Conservation (phyloP, 2,797 vertebrate genomes). For the Myotis planiceps region DNA sequence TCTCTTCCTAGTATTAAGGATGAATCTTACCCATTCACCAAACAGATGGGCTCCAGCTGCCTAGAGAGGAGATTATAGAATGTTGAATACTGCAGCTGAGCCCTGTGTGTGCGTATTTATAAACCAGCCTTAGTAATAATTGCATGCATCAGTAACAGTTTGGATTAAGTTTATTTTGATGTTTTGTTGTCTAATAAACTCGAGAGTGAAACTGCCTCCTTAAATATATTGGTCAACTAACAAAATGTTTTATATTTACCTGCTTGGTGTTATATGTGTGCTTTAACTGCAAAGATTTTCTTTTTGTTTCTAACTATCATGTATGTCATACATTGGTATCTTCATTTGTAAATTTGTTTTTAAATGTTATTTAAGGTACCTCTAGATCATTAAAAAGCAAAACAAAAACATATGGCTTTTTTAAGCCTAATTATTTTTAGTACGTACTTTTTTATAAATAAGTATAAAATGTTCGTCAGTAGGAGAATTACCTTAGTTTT, state of each 20-base stretch:
- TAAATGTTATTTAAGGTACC: slow-evolving; percentile 50
- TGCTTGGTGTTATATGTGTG: slow-evolving; percentile 45
- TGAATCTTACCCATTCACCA: slow-evolving; percentile 4
- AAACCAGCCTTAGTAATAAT: slow-evolving; percentile 29
- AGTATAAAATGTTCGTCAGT: slow-evolving; percentile 6
- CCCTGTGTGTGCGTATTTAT: slow-evolving; percentile 26
- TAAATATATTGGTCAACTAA: slow-evolving; percentile 59
- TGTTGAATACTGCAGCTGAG: not conserved
- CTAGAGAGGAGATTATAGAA: not conserved
- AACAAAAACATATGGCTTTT: slow-evolving; percentile 16
- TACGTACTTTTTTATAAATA: slow-evolving; percentile 21
- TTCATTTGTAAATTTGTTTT: slow-evolving; percentile 54
- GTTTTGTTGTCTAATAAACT: slow-evolving; percentile 52
- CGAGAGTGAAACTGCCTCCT: not conserved
- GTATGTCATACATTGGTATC: slow-evolving; percentile 29
- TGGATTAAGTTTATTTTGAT: slow-evolving; percentile 47
- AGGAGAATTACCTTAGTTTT: slow-evolving; percentile 32
- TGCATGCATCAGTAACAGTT: slow-evolving; percentile 44
- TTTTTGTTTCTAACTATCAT: slow-evolving; percentile 55
- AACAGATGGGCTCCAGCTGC: not conserved
- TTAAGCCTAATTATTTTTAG: slow-evolving; percentile 35
- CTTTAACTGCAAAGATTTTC: slow-evolving; percentile 52
- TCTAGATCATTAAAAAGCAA: slow-evolving; percentile 36
- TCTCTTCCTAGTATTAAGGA: not conserved
- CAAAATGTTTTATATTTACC: slow-evolving; percentile 39